Conservation (phyloP, 2,113 vertebrate genomes). For the Eurystomus gularis region DNA sequence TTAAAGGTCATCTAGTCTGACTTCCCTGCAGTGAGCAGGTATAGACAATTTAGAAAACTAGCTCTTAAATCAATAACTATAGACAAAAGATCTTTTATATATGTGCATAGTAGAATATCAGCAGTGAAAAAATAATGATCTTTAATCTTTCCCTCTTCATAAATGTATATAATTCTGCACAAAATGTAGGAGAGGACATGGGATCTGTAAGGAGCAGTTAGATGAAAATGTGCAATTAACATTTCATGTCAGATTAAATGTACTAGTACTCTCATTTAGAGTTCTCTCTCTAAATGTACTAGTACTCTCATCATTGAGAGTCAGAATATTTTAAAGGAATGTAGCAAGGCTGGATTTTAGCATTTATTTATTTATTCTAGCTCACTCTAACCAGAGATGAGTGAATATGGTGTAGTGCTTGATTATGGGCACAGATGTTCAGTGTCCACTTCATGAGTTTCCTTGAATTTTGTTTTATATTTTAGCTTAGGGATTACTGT, state of each 20-base stretch:
- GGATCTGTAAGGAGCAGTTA: not conserved
- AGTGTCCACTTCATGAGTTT: not conserved
- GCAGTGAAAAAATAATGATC: not conserved
- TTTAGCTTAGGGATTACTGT: not conserved
- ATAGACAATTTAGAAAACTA: not conserved
- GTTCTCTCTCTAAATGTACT: not conserved
- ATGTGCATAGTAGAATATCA: not conserved
- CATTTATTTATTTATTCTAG: not conserved
- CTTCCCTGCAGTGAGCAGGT: not conserved
- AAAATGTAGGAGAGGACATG: not conserved
- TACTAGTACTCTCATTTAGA: not conserved
- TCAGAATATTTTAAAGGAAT: not conserved
- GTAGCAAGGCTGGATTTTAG: not conserved
- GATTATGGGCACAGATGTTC: not conserved
- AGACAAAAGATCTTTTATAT: not conserved
- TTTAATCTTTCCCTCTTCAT: not conserved
- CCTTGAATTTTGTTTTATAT: not conserved
- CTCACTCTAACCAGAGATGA: not conserved
- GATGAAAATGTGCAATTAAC: not conserved
- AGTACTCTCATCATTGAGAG: not conserved
- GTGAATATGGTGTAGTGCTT: not conserved
- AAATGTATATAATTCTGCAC: not conserved
- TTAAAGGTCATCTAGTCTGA: not conserved
- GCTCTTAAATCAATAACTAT: not conserved
- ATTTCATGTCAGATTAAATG: not conserved